Evolutionary conservation across 2,888 invertebrate species (phyloP).

Genomic region (Spilarctia lutea): DNA sequence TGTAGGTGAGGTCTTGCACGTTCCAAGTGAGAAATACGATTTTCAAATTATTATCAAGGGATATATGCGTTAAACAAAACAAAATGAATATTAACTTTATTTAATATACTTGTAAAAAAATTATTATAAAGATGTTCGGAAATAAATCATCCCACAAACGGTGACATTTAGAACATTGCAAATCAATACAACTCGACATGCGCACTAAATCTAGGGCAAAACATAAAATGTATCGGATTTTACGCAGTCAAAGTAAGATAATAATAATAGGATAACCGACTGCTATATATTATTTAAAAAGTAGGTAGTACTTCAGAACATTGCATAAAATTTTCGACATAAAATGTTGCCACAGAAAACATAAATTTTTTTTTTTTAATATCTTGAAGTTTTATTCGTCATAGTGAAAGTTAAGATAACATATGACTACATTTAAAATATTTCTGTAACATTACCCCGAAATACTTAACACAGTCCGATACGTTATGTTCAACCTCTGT

Average conservation of each 20-base stretch:
- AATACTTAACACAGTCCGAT: not conserved
- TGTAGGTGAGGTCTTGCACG: not conserved
- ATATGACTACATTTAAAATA: not conserved
- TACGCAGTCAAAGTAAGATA: not conserved
- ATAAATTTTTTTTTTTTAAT: not conserved
- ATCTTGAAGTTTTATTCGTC: not conserved
- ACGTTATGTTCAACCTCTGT: not conserved
- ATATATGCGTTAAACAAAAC: not conserved
- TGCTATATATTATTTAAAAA: not conserved
- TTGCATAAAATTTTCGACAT: not conserved
- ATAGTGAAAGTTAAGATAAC: not conserved
- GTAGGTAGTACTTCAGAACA: not conserved
- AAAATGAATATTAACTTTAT: not conserved
- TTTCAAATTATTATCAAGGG: not conserved
- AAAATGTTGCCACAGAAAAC: not conserved
- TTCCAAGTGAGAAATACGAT: constrained; percentile 9
- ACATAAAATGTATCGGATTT: constrained; percentile 45
- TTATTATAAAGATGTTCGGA: not conserved
- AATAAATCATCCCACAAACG: constrained; percentile 49
- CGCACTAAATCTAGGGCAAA: constrained; percentile 83
- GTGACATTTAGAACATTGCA: constrained; percentile 59
- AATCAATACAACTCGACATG: constrained; percentile 83
- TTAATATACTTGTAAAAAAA: not conserved
- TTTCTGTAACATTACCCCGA: not conserved
- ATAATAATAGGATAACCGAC: not conserved